phyloP scores from a whole-genome alignment of 2,888 invertebrate genomes.

The Eurytoma californica region DNA sequence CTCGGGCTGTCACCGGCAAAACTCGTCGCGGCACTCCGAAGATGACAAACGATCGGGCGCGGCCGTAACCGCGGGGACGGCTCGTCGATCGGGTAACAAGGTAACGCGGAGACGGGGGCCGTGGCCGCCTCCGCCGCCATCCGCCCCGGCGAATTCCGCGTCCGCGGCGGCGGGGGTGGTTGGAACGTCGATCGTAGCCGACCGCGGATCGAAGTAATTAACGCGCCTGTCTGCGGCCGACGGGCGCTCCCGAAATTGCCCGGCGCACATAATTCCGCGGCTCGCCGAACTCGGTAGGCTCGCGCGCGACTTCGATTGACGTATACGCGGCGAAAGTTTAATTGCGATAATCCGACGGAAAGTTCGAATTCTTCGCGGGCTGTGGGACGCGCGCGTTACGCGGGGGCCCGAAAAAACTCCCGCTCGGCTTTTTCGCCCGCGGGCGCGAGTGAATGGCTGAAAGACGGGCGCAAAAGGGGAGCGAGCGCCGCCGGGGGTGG shows the following conservation, averaged over 20 bases:
- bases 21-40: slow-evolving; percentile 45
- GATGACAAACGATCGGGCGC: slow-evolving; percentile 55
- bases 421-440: background rate
- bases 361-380: slow-evolving; percentile 39
- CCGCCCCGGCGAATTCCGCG: too few relatives aligned
- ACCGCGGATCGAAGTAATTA: slow-evolving; percentile 56
- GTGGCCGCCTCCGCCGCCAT: too few relatives aligned
- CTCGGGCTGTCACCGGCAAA: slow-evolving; percentile 53
- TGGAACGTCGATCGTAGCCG: slow-evolving; percentile 45
- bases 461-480: slow-evolving; percentile 1
- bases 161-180: background rate
- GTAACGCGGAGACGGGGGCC: slow-evolving; percentile 31
- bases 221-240: slow-evolving; percentile 54
- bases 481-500: slow-evolving; percentile 32
- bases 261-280: slow-evolving; percentile 41
- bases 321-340: slow-evolving; percentile 57
- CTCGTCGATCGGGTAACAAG: slow-evolving; percentile 51
- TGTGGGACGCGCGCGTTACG: too few relatives aligned
- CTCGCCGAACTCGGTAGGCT: slow-evolving; percentile 3
- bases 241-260: slow-evolving; percentile 43
- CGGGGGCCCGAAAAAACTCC: slow-evolving; percentile 17
- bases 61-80: slow-evolving; percentile 47
- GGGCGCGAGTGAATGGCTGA: slow-evolving; percentile 14
- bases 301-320: slow-evolving; percentile 27
- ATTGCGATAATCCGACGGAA: slow-evolving; percentile 59